Evolutionary conservation across 2,888 invertebrate species (phyloP), one percentile per base, ranked within the genome.

Genomic region (Patella ulyssiponensis): DNA sequence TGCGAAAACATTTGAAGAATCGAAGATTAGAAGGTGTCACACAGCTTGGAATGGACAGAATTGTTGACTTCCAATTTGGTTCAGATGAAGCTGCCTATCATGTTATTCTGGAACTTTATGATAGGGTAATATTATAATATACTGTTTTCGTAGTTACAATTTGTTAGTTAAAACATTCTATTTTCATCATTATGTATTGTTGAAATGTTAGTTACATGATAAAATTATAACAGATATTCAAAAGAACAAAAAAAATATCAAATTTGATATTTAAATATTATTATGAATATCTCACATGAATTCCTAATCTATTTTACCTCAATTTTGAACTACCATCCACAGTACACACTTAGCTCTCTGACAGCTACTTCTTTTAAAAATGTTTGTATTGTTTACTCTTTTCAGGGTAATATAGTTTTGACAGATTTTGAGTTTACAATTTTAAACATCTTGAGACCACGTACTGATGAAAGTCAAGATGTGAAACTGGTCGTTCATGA

Each of bases 1-100:
- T 99, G 91, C 93, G 99, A 75, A 99, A 99, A 92, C 99, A 99
- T 92, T 93, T 99, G 69, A 96, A 96, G 90, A 98, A 98, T 92
- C 97, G 98, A 91, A 94, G 99, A 4, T 92, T 99, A 2, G 98
- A 98, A 92, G 94, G 93, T 73, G 93, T 98, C 0, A 93, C 92
- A 3, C 98, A 99, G 92, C 92, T 99, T 0, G 99, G 99, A 1
- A 94, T 95, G 7, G 99, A 99, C 92, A 94, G 99, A 90, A 96
- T 99, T 73, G 94, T 99, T 17, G 96, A 98, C 92, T 92, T 99
- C 73, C 97, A 98, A 92, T 99, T 99, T 93, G 99, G 99, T 15
- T 95, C 94, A 4, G 92, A 96, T 0, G 97, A 98, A 90, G 97
- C 96, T 1, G 96, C 98, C 0, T 98, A 98, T 92, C 99, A 99